Evolutionary conservation across 2,797 vertebrate genomes (phyloP).

Genomic region (Streptopelia turtur): DNA sequence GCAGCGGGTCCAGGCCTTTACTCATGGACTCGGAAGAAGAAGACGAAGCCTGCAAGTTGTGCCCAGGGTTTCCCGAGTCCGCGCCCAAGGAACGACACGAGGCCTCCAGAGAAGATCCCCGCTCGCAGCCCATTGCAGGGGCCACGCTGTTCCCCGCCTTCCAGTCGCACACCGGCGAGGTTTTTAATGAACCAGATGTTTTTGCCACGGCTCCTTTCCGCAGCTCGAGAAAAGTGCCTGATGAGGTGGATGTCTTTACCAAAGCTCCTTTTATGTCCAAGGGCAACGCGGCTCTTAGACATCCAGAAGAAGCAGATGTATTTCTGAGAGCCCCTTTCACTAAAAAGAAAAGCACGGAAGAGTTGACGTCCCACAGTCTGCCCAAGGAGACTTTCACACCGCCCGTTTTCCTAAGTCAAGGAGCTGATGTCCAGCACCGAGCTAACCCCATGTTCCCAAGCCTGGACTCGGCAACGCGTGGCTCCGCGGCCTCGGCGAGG

Average conservation of each 20-base stretch:
- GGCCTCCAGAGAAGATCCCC: constrained; percentile 17
- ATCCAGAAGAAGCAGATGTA: constrained; percentile 83
- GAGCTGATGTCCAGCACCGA: neutral
- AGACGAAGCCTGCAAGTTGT: constrained; percentile 74
- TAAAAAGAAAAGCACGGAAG: constrained; percentile 83
- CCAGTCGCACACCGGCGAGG: neutral
- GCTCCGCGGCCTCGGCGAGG: rapidly evolving
- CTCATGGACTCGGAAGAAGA: constrained; percentile 95
- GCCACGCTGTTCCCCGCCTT: constrained; percentile 33
- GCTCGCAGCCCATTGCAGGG: neutral
- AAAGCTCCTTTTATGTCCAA: constrained; percentile 90
- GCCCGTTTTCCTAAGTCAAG: neutral
- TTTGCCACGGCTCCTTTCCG: constrained; percentile 91
- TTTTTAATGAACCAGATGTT: constrained; percentile 75
- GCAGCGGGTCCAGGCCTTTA: constrained; percentile 91
- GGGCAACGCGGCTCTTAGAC: constrained; percentile 1
- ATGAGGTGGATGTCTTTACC: constrained; percentile 87
- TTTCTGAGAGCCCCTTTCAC: constrained; percentile 95
- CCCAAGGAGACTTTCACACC: constrained; percentile 9
- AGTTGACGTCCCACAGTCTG: constrained; percentile 11
- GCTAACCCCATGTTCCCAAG: constrained; percentile 17
- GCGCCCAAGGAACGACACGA: neutral
- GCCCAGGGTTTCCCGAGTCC: neutral
- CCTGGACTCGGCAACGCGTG: neutral
- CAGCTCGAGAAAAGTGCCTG: constrained; percentile 62